Percentiles rank a stretch among this genome's conserved stretches.
phyloP scores from a whole-genome alignment of 2,113 vertebrate species.

The Mobula birostris region DNA sequence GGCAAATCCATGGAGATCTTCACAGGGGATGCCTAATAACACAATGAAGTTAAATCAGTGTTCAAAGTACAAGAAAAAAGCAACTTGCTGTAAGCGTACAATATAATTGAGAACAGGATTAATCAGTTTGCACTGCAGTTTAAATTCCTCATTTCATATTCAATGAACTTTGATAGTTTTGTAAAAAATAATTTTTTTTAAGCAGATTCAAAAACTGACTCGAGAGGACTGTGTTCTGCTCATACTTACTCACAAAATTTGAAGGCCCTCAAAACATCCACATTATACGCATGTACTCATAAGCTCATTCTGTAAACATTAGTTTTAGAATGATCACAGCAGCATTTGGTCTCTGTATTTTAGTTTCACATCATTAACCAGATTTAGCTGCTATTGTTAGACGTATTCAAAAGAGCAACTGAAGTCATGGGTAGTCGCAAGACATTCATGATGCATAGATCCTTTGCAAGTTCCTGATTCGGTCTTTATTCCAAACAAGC shows the following conservation, averaged over 20 bases:
- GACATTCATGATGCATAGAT: not conserved
- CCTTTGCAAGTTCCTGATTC: not conserved
- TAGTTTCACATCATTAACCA: not conserved
- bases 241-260: not conserved
- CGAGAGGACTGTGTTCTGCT: not conserved
- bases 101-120: not conserved
- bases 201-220: not conserved
- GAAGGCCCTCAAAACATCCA: not conserved
- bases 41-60: not conserved
- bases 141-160: not conserved
- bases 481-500: not conserved
- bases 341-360: not conserved
- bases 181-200: not conserved
- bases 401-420: not conserved
- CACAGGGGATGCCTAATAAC: not conserved
- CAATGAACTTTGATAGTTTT: not conserved
- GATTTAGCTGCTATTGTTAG: not conserved
- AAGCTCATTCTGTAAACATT: not conserved
- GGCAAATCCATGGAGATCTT: not conserved
- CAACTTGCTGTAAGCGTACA: not conserved
- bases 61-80: not conserved
- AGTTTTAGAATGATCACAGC: not conserved
- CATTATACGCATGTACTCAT: not conserved
- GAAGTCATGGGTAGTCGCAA: not conserved
- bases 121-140: not conserved